Conservation (phyloP, 2,113 vertebrate genomes). For the Dipodomys ordii region DNA sequence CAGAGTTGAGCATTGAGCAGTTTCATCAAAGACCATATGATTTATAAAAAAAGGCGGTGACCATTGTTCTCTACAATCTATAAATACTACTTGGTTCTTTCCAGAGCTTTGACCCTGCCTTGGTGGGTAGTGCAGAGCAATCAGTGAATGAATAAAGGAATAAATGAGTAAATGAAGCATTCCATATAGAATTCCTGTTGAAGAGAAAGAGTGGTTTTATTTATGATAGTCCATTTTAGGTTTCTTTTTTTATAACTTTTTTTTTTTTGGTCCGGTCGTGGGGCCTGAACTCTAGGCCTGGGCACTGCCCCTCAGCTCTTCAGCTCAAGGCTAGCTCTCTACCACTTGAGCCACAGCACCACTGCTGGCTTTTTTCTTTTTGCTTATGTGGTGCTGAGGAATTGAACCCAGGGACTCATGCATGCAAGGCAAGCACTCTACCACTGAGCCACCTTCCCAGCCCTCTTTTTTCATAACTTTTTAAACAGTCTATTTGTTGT, state of each 20-base stretch:
- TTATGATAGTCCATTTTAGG: neutral
- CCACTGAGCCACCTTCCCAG: too few species aligned
- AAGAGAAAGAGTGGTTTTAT: neutral
- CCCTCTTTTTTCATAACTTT: neutral
- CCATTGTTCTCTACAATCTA: neutral
- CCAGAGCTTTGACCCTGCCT: neutral
- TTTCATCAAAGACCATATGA: neutral
- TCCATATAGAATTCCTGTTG: neutral
- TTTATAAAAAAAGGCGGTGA: neutral
- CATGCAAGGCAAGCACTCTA: too few species aligned
- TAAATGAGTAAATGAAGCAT: neutral
- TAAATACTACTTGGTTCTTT: neutral
- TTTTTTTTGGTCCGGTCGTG: too few species aligned
- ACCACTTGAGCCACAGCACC: too few species aligned
- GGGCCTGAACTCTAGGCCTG: too few species aligned
- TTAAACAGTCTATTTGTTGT: conserved; percentile 38
- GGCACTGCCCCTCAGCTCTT: too few species aligned
- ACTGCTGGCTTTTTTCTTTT: too few species aligned
- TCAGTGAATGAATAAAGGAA: neutral
- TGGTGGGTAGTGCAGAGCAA: neutral
- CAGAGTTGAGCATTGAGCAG: neutral
- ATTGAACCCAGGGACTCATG: too few species aligned
- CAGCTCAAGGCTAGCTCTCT: too few species aligned
- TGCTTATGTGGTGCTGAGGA: too few species aligned
- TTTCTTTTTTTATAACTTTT: neutral